Percentiles rank a stretch among this genome's conserved stretches.
Conservation (phyloP, 2,888 invertebrate species). For the Melanotus villosus region DNA sequence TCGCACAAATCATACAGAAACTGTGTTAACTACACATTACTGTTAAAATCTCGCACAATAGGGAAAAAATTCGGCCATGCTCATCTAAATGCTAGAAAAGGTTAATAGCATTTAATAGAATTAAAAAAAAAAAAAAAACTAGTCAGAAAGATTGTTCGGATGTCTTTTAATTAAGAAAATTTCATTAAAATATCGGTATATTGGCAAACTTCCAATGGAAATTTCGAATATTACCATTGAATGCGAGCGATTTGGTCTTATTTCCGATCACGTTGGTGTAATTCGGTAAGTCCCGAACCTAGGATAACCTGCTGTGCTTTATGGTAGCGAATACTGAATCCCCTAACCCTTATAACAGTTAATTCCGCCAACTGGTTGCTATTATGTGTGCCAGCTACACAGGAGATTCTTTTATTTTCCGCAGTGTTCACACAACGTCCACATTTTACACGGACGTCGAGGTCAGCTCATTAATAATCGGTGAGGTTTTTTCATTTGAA, state of each 20-base stretch:
- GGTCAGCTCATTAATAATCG: background rate
- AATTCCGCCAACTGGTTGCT: conserved; percentile 17
- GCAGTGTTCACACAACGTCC: background rate
- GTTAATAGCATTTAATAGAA: no score
- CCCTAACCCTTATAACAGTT: conserved; percentile 23
- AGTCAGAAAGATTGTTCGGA: no score
- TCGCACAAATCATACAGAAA: background rate
- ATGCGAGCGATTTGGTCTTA: background rate
- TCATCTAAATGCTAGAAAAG: no score
- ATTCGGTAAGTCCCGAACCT: conserved; percentile 14
- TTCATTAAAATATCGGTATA: no score
- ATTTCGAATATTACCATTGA: conserved; percentile 7
- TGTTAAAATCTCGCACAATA: no score
- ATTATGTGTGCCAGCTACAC: background rate
- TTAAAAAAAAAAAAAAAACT: no score
- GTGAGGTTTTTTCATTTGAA: no score
- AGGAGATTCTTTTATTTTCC: background rate
- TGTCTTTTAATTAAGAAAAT: no score
- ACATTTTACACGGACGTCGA: background rate
- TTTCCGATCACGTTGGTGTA: background rate
- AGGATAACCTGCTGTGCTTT: conserved; percentile 13
- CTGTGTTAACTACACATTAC: background rate
- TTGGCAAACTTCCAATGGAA: background rate
- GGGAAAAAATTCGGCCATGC: no score
- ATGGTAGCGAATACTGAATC: conserved; percentile 1